A percentile compares a stretch with the other conserved stretches of the same genome.
Conservation (phyloP, 1,140 invertebrate genomes). For the Amyelois transitella region DNA sequence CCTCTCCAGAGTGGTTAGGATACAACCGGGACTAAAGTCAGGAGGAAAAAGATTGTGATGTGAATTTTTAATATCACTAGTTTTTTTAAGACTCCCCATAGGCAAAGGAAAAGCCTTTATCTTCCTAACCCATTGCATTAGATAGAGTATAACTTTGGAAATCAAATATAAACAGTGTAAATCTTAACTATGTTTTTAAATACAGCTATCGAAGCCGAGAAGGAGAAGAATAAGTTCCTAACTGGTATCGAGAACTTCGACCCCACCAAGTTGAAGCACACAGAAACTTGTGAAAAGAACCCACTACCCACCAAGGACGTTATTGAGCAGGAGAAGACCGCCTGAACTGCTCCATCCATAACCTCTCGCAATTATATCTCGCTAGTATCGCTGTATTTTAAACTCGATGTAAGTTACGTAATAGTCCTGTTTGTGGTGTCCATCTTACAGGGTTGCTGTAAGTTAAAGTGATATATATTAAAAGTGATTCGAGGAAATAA, state of each 20-base stretch:
- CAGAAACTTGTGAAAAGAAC: slow-evolving; percentile 93
- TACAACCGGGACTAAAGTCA: too few relatives aligned
- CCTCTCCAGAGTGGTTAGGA: too few relatives aligned
- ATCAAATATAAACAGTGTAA: not conserved
- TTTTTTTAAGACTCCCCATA: too few relatives aligned
- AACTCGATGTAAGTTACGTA: slow-evolving; percentile 57
- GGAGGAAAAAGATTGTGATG: too few relatives aligned
- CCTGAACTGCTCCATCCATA: slow-evolving; percentile 60
- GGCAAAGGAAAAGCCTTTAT: too few relatives aligned
- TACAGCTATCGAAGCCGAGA: slow-evolving; percentile 89
- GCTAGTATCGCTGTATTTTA: slow-evolving; percentile 70
- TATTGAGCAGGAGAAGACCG: slow-evolving; percentile 82
- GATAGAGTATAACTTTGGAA: not conserved
- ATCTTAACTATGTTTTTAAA: slow-evolving; percentile 17
- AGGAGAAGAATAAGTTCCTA: slow-evolving; percentile 88
- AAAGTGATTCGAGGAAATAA: too few relatives aligned
- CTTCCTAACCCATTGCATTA: not conserved
- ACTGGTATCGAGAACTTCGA: slow-evolving; percentile 93
- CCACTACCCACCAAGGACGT: slow-evolving; percentile 89
- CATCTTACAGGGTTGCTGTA: slow-evolving; percentile 14
- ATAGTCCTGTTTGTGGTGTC: slow-evolving; percentile 36
- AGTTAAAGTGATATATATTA: too few relatives aligned
- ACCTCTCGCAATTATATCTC: slow-evolving; percentile 54
- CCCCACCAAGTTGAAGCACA: slow-evolving; percentile 88
- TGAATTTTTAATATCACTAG: too few relatives aligned